phyloP scores from a whole-genome alignment of 2,888 invertebrate species.

The Diarsia mendica region DNA sequence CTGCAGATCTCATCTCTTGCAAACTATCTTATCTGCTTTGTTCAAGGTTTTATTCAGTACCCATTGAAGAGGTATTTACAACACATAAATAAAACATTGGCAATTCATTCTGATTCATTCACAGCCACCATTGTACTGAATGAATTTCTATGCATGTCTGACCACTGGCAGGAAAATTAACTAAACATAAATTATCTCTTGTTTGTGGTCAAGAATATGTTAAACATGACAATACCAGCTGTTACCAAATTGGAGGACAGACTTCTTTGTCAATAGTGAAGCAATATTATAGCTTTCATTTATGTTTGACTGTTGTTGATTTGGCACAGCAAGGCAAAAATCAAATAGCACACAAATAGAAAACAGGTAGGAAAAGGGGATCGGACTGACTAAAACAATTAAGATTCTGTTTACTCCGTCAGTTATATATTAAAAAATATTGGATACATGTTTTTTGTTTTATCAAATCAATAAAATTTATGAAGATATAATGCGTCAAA shows the following conservation, averaged over 20 bases:
- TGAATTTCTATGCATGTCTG: neutral
- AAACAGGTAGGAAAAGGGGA: neutral
- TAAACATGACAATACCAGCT: neutral
- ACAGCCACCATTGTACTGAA: neutral
- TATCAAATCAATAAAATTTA: too few species aligned
- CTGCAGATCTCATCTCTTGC: conserved; percentile 1
- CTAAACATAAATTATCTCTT: neutral
- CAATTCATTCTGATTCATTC: conserved; percentile 1
- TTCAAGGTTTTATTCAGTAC: neutral
- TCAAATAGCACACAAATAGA: neutral
- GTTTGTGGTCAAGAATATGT: neutral
- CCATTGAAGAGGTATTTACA: conserved; percentile 3
- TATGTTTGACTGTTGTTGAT: neutral
- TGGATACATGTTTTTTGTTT: too few species aligned
- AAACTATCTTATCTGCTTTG: conserved; percentile 29
- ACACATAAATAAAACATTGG: neutral
- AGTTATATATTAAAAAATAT: too few species aligned
- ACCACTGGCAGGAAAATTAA: neutral
- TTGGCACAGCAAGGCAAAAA: neutral
- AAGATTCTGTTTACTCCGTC: too few species aligned
- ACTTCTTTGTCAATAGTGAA: neutral
- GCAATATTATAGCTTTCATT: neutral
- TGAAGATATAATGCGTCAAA: too few species aligned
- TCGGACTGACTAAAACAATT: neutral
- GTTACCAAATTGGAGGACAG: neutral